Base-by-base conservation (phyloP, 2,888 invertebrate species). In the Rotaria sp. region DNA sequence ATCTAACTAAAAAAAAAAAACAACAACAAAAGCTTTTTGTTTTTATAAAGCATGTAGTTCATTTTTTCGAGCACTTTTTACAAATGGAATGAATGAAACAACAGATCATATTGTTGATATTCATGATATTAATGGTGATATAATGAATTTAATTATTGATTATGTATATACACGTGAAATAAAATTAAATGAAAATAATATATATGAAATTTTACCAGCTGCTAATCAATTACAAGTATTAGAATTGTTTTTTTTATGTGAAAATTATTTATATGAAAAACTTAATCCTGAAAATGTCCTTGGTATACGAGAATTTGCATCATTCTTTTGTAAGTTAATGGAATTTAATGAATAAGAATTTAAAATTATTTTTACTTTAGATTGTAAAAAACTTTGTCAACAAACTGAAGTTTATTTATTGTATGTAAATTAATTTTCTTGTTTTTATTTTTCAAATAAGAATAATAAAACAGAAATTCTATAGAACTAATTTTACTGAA, bases 181-280 rank as follows among this genome's bases (percentile, higher is more conserved):
- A 86, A 93, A 94, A 87, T 93, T 96, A 45, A 94, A 93, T 87
- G 93, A 94, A 59, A 93, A 94, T 55, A 96, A 96, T 90, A 95
- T 96, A 0, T 94, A 94, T 89, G 88, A 89, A 26, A 88, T 90
- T 7, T 92, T 96, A 26, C 94, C 94, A 89, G 94, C 95, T 0
- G 95, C 96, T 7, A 96, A 96, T 92, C 96, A 96, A 90, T 93
- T 96, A 86, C 94, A 95, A 89, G 94, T 96, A 88, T 92, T 94
- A 84, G 95, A 95, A 0, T 94, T 96, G 84, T 93, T 95, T 85
- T 94, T 94, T 88, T 93, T 94, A 38, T 96, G 96, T 91, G 94
- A 94, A 89, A 93, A 94, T 84, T 95, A 94, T 89, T 93, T 96
- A 30, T 93, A 93, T 86, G 91, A 91, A 75, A 93, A 94, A 87